Evolutionary conservation across 2,888 invertebrate species (phyloP).

Genomic region (Scaptomyza reducta): DNA sequence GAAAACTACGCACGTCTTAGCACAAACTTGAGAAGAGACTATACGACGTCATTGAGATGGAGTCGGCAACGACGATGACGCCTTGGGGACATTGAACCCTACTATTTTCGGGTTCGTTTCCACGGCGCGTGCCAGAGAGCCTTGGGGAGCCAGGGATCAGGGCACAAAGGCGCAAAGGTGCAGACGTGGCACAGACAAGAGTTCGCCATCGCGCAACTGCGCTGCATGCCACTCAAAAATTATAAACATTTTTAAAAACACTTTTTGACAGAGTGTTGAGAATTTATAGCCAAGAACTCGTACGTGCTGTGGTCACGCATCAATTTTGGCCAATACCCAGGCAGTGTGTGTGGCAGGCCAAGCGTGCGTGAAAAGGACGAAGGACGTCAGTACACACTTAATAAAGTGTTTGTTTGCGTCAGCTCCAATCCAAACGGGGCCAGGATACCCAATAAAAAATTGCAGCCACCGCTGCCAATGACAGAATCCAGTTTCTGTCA

Average conservation of each 20-base stretch:
- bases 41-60: conserved; percentile 65
- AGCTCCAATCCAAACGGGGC: conserved; percentile 30
- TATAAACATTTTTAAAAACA: conserved; percentile 79
- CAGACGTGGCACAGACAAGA: conserved; percentile 66
- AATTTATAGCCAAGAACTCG: conserved; percentile 67
- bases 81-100: conserved; percentile 74
- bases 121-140: not conserved
- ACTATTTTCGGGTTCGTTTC: conserved; percentile 12
- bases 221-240: conserved; percentile 63
- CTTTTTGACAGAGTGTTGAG: conserved; percentile 61
- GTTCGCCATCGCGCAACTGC: conserved; percentile 15
- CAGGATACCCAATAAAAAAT: conserved; percentile 2
- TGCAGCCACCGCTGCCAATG: conserved; percentile 9
- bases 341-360: conserved; percentile 12
- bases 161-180: conserved; percentile 65
- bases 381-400: conserved; percentile 48
- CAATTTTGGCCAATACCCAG: conserved; percentile 44
- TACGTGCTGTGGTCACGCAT: conserved; percentile 78
- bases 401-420: conserved; percentile 64
- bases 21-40: conserved; percentile 29
- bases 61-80: conserved; percentile 42
- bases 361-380: conserved; percentile 55
- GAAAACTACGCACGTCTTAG: conserved; percentile 74
- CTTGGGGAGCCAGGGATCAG: conserved; percentile 13
- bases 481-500: conserved; percentile 28